Base-by-base conservation (phyloP, 2,113 vertebrate species). In the Muntiacus muntjak region DNA sequence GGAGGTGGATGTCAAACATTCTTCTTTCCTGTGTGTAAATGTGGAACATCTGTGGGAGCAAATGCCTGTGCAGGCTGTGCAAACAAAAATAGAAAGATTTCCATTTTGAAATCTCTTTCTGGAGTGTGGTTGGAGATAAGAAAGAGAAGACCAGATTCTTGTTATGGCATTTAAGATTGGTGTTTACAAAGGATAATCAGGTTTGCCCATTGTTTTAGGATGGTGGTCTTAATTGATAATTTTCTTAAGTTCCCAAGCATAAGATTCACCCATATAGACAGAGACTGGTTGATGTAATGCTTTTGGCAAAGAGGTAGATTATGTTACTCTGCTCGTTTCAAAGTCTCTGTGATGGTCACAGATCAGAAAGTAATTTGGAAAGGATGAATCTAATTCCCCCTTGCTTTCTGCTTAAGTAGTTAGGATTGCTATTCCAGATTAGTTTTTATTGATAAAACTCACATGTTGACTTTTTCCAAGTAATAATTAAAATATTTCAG, bases 11-110 rank as follows among this genome's bases (percentile, higher is more conserved):
- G 95, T 83, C 85, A 58, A 81, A 76, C 62, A 36, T 78, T 87
- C 91, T 90, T 40, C 36, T 94, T 89, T 90, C n/a, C 94, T 60
- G n/a, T 88, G 67, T 85, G 30, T 86, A 90, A 94, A 89, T 89
- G 43, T 25, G 47, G 94, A 96, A 91, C 95, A 97, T 87, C 93
- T 91, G 91, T 91, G 55, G 45, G n/a, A 96, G 79, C 90, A 82
- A 96, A 83, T 74, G 81, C 82, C 82, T 54, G 43, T 52, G 64
- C 36, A 83, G 76, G 36, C 87, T 84, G 54, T 47, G 28, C 33
- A 60, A 94, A 91, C 92, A 89, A 90, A 97, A 81, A 94, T 23
- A 94, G 95, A 88, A 85, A 67, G 9, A 28, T 91, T 97, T 67
- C 64, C 84, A 90, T 87, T 91, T 87, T 85, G 33, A 97, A 92